Evolutionary conservation across 2,113 vertebrate species (phyloP), one percentile per base, ranked within the genome.

Genomic region (Chlorocebus sabaeus): DNA sequence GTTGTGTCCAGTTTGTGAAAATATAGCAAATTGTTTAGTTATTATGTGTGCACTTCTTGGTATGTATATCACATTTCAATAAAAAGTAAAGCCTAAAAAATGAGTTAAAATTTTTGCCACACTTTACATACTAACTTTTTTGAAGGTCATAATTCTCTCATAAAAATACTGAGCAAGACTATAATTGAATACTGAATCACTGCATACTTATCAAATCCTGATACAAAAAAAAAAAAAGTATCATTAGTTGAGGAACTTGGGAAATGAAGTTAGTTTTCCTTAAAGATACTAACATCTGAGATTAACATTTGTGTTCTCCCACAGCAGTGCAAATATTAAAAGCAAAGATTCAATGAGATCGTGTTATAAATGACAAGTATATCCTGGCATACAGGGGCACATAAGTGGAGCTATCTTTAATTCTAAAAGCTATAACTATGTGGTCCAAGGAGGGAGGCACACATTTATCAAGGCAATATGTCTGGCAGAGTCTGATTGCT

Each of bases 211-310:
- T 79, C n/a, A 81, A 72, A 86, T 5, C 25, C 45, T 67, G 27
- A 59, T 52, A 38, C 18, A 79, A 92, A 90, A 45, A 85, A 83
- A 83, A 83, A 12, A 73, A 94, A 92, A 87, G 83, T 64, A 64
- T 22, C 35, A 59, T 88, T 92, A 76, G 48, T 23, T 27, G 4
- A 68, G n/a, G 18, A 82, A 73, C 50, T 17, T 92, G 57, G n/a
- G 67, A 35, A 93, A 85, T 35, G 52, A 67, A 72, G 82, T 92
- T n/a, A 40, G 72, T 93, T 92, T 5, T 86, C 87, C 52, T 67
- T 92, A 83, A 82, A 78, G 38, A 86, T 67, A 59, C 25, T 32
- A 22, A 30, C 75, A 87, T 67, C 67, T 93, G 38, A 78, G 27
- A 45, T 72, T 48, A 11, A 67, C 61, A 83, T 96, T 83, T 87